Conservation (phyloP, 2,888 invertebrate species). For the Trichogramma dendrolimi region DNA sequence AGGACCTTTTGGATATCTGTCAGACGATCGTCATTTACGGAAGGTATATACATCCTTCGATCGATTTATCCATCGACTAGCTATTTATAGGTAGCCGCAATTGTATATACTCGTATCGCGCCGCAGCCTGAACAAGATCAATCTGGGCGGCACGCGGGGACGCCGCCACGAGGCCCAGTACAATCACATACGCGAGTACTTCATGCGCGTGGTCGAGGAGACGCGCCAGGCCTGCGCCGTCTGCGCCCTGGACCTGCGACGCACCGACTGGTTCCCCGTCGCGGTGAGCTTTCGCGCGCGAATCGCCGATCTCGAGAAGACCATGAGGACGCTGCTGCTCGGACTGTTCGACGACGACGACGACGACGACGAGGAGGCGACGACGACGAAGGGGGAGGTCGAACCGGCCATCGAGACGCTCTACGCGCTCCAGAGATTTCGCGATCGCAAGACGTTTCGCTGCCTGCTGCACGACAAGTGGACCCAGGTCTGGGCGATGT, state of each 20-base stretch:
- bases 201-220: constrained; percentile 50
- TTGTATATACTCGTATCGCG: not conserved
- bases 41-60: constrained; percentile 41
- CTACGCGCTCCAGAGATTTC: constrained; percentile 47
- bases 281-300: constrained; percentile 42
- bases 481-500: constrained; percentile 31
- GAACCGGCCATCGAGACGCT: constrained; percentile 57
- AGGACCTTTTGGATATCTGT: constrained; percentile 58
- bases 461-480: constrained; percentile 39
- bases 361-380: constrained; percentile 53
- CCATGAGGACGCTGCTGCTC: constrained; percentile 56
- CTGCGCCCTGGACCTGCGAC: constrained; percentile 52
- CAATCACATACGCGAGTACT: constrained; percentile 52
- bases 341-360: constrained; percentile 55
- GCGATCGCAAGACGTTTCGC: constrained; percentile 32
- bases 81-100: no score
- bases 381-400: constrained; percentile 56
- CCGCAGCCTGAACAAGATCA: constrained; percentile 47
- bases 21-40: constrained; percentile 57
- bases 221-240: constrained; percentile 49
- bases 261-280: constrained; percentile 54
- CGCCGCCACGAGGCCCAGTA: constrained; percentile 42
- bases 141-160: constrained; percentile 54
- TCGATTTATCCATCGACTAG: not conserved
- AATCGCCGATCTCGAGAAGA: constrained; percentile 56